Base-by-base conservation (phyloP, 2,113 vertebrate genomes). In the Colinus virginianus region DNA sequence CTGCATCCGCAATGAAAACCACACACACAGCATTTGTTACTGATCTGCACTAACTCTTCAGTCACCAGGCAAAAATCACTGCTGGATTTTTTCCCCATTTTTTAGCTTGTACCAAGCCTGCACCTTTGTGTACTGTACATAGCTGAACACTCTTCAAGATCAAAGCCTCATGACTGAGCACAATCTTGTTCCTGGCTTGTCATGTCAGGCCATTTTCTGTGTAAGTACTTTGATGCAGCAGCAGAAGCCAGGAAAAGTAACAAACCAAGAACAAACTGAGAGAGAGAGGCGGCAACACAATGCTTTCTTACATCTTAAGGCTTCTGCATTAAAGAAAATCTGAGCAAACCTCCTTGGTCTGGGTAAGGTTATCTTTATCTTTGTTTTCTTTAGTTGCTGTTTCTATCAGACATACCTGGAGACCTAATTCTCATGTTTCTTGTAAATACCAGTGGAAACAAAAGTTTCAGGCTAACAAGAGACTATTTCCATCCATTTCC, bases 321-420 rank as follows among this genome's bases (percentile, higher is more conserved):
- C 84, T 71, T 45, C 78, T 77, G 36, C 49, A 36, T 59, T 79
- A 92, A 94, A 97, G 64, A 76, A 40, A 81, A 80, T 23, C 49
- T 8, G 23, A 48, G 43, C 59, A 87, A 58, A 5, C 38, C 43
- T 63, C 77, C 81, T 53, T 58, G 36, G 20, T 87, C 79, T 87
- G 74, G 49, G 69, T 79, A 84, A 53, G 59, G 89, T 96, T 96
- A 58, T 97, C 85, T 96, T 97, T 96, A 70, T 72, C 34, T 14
- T 88, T 88, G 43, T 87, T 84, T 91, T 95, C 78, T 61, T 84
- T 68, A 88, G 88, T 78, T 45, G 81, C 84, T 91, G 51, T 88
- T 93, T 94, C 82, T 94, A 84, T 89, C 34, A 26, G 66, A 78
- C 51, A 12, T 76, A 55, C 81, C 81, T 85, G 87, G 84, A 94